Evolutionary conservation across 1,140 invertebrate species (phyloP), one percentile per base, ranked within the genome.

Genomic region (Dryas iulia): DNA sequence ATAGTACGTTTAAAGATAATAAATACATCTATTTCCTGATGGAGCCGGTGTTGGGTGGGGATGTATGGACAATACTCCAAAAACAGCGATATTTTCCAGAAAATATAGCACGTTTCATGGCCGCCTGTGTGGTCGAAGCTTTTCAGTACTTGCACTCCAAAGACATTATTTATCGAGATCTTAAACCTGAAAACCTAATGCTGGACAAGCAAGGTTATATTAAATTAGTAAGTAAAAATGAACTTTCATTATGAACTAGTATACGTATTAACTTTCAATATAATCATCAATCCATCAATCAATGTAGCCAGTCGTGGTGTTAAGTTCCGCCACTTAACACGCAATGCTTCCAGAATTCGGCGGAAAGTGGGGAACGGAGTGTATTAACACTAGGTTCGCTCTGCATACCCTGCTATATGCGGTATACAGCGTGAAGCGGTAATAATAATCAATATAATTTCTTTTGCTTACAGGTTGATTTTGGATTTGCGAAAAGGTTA

Each of bases 1-100:
- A 97, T 90, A 96, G 95, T 69, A 99, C 98, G 1, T 99, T 97
- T 88, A 97, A 97, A 84, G 98, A 99, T 91, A 94, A 93, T 56
- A 99, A 99, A 84, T 99, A 98, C 87, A 94, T 99, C 5, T 99
- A 99, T 87, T 98, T 99, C 93, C 89, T 99, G 33, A 96, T 99
- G 95, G 99, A 99, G 92, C 95, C 97, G 0, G 98, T 98, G 86
- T 94, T 99, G 39, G 98, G 98, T 5, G 99, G 99, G 12, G 98
- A 99, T 90, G 94, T 99, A 8, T 99, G 98, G 98, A 99, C 98
- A 8, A 95, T 99, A 14, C 93, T 99, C 25, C 94, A 95, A 66
- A 95, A 95, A 76, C 94, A 96, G 66, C 94, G 96, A 26, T 95
- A 94, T 79, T 99, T 99, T 86, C 95, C 98, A 74, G 98, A 99